Conservation (phyloP, 1,140 invertebrate genomes). For the Brachionus sp. region DNA sequence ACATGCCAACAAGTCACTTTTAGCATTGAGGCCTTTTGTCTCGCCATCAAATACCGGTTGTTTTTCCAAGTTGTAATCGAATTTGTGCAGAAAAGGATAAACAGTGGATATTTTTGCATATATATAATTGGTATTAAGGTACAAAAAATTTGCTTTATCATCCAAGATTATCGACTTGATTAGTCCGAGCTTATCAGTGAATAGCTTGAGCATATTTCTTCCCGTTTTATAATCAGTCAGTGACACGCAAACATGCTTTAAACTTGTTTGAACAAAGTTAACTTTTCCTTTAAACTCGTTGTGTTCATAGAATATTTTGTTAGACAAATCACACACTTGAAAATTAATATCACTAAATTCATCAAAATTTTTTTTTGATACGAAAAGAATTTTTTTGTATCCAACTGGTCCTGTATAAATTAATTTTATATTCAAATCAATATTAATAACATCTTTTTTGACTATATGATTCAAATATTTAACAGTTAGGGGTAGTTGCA, state of each 20-base stretch:
- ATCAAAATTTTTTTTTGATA: neutral
- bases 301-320: neutral
- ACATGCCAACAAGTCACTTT: neutral
- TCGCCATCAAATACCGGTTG: neutral
- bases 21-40: neutral
- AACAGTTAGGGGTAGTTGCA: neutral
- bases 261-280: constrained; percentile 1
- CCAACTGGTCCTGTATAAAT: neutral
- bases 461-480: constrained; percentile 16
- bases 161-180: neutral
- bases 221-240: constrained; percentile 6
- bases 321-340: neutral
- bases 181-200: neutral
- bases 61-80: constrained; percentile 17
- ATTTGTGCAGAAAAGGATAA: constrained; percentile 16
- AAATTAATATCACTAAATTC: neutral
- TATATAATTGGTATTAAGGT: neutral
- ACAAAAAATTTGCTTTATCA: neutral
- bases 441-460: neutral
- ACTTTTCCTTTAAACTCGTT: neutral
- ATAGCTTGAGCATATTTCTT: neutral
- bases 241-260: neutral
- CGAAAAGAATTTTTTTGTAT: neutral
- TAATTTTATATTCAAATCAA: constrained; percentile 2
- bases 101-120: neutral